A percentile compares a stretch with the other conserved stretches of the same genome.
Evolutionary conservation across 2,888 invertebrate species (phyloP).

Genomic region (Cylloceria caligata): DNA sequence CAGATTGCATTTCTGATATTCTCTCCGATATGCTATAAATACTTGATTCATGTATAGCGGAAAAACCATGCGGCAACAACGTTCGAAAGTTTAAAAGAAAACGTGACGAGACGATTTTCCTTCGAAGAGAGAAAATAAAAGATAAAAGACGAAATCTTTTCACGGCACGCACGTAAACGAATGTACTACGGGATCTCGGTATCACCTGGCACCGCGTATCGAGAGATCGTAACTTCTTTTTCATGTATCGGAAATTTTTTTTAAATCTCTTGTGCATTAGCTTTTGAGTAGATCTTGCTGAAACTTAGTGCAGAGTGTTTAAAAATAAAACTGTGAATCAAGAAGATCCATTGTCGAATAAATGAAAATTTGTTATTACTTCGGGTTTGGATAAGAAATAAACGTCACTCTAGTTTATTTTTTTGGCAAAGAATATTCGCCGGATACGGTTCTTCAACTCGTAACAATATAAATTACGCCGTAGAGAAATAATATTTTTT

Average conservation of each 20-base stretch:
- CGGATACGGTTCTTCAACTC: neutral
- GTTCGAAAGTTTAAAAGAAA: slow-evolving; percentile 10
- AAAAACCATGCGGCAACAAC: slow-evolving; percentile 2
- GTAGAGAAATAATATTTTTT: neutral
- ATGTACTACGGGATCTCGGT: slow-evolving; percentile 21
- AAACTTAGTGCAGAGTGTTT: neutral
- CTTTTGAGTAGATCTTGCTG: neutral
- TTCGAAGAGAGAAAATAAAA: neutral
- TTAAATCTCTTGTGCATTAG: neutral
- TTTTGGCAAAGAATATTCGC: neutral
- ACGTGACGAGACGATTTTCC: slow-evolving; percentile 11
- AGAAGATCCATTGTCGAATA: neutral
- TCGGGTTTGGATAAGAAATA: neutral
- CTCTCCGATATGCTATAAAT: slow-evolving; percentile 41
- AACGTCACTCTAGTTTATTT: neutral
- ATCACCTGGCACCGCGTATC: slow-evolving; percentile 22
- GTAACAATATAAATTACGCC: slow-evolving; percentile 3
- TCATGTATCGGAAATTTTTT: neutral
- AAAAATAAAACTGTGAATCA: too few relatives aligned
- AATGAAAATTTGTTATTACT: neutral
- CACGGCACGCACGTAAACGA: slow-evolving; percentile 36
- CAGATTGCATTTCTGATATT: slow-evolving; percentile 24
- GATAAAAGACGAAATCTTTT: slow-evolving; percentile 17
- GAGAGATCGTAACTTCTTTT: slow-evolving; percentile 18
- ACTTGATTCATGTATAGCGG: slow-evolving; percentile 4